These are phyloP conservation scores for Arctia plantaginis DNA, from an alignment of 2,888 invertebrate species.

Conservation along the genomic window DNA sequence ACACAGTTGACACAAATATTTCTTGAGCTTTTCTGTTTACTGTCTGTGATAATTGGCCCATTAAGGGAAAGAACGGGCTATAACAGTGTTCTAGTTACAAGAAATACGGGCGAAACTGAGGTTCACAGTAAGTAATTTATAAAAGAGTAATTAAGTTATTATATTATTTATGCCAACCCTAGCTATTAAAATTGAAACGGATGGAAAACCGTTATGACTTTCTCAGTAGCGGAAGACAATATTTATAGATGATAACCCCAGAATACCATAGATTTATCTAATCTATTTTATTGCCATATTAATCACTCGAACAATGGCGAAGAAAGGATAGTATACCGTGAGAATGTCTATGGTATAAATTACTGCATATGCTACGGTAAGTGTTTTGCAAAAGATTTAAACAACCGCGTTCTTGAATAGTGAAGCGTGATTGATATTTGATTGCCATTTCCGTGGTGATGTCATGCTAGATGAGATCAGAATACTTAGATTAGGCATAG, in stretches of 20 bases:
- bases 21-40: not conserved
- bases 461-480: slow-evolving; percentile 51
- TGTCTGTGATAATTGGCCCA: not conserved
- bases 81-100: not conserved
- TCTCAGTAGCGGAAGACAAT: slow-evolving; percentile 1
- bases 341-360: slow-evolving; percentile 23
- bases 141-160: not conserved
- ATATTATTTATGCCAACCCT: not conserved
- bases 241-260: slow-evolving; percentile 5
- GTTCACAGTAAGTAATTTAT: not conserved
- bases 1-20: not conserved
- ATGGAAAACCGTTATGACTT: slow-evolving; percentile 2
- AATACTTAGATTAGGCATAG: slow-evolving; percentile 18
- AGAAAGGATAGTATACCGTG: slow-evolving; percentile 18
- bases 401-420: slow-evolving; percentile 43
- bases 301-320: slow-evolving; percentile 18
- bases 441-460: slow-evolving; percentile 39
- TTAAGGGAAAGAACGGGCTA: not conserved
- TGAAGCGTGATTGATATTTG: slow-evolving; percentile 45
- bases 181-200: slow-evolving; percentile 9
- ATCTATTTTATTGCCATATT: slow-evolving; percentile 17
- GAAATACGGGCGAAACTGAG: not conserved
- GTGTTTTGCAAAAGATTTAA: slow-evolving; percentile 42
- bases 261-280: slow-evolving; percentile 11
- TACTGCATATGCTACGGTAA: slow-evolving; percentile 13